phyloP scores from a whole-genome alignment of 2,888 invertebrate genomes.

The Spodoptera picta region DNA sequence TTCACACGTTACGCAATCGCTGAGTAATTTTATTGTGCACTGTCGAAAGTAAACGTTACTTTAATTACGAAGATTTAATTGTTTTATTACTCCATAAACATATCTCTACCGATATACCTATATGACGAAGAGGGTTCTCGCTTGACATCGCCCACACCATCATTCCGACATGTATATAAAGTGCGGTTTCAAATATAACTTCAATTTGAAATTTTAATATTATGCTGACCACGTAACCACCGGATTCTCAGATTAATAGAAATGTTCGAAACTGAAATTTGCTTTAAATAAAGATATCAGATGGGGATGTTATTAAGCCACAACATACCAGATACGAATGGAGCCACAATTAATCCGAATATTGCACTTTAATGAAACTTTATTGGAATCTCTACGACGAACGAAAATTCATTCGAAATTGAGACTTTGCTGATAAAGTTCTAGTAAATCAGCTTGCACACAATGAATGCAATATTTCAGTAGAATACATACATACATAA shows the following conservation, averaged over 20 bases:
- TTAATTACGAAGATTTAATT: too few species aligned
- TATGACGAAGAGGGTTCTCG: too few species aligned
- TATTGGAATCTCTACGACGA: conserved; percentile 19
- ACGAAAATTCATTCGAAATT: conserved; percentile 10
- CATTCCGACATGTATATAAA: too few species aligned
- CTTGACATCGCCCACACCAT: too few species aligned
- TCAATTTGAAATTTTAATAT: conserved; percentile 2
- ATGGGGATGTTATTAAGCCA: conserved; percentile 22
- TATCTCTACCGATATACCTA: too few species aligned
- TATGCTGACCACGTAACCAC: neutral
- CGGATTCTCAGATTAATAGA: conserved; percentile 21
- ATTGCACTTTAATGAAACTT: conserved; percentile 23
- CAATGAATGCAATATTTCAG: conserved; percentile 17
- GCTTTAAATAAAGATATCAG: conserved; percentile 18
- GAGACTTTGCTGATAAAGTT: conserved; percentile 22
- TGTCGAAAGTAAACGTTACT: too few species aligned
- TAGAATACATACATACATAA: too few species aligned
- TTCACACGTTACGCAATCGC: too few species aligned
- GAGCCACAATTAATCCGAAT: conserved; percentile 29
- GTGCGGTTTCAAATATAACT: neutral
- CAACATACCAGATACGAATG: conserved; percentile 6
- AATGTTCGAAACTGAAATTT: conserved; percentile 5
- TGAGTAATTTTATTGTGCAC: too few species aligned
- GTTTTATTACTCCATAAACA: too few species aligned
- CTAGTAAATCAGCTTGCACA: conserved; percentile 17